Percentiles rank a stretch among this genome's conserved stretches.
These are phyloP conservation scores for Choristoneura fumiferana DNA, from an alignment of 1,140 invertebrate species.

Conservation along the genomic window DNA sequence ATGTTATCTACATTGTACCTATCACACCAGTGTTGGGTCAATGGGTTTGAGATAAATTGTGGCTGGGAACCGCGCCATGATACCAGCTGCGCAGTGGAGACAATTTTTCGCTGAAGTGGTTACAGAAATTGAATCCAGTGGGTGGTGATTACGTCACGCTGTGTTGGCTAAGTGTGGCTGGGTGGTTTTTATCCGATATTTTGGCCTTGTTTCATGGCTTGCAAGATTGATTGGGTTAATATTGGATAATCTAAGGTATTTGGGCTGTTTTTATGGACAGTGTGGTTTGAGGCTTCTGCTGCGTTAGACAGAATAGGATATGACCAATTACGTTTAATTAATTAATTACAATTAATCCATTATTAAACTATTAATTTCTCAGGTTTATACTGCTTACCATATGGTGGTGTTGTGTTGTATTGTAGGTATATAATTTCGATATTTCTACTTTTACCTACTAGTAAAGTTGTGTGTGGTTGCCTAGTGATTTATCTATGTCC, in stretches of 20 bases:
- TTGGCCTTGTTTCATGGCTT: slow-evolving; percentile 8
- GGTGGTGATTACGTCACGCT: slow-evolving; percentile 12
- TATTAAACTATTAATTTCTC: no score
- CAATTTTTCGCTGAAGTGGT: slow-evolving; percentile 40
- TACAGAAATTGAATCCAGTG: slow-evolving; percentile 39
- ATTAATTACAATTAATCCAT: no score
- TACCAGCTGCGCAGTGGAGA: slow-evolving; percentile 24
- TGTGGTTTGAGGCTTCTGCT: not conserved
- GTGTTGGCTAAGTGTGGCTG: not conserved
- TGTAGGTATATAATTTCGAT: no score
- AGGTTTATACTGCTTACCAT: no score
- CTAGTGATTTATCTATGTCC: no score
- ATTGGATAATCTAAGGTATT: not conserved
- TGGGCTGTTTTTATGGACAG: not conserved
- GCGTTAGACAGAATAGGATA: no score
- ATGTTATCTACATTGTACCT: slow-evolving; percentile 9
- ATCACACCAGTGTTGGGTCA: slow-evolving; percentile 2
- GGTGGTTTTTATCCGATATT: slow-evolving; percentile 9
- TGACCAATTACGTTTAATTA: no score
- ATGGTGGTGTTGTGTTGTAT: no score
- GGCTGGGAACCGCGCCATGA: slow-evolving; percentile 4
- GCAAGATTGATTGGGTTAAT: slow-evolving; percentile 8
- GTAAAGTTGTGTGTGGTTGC: no score
- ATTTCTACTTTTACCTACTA: no score
- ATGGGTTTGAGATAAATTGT: slow-evolving; percentile 11